These are phyloP conservation scores for Drosophila colorata DNA, from an alignment of 2,888 invertebrate species.

Conservation along the genomic window DNA sequence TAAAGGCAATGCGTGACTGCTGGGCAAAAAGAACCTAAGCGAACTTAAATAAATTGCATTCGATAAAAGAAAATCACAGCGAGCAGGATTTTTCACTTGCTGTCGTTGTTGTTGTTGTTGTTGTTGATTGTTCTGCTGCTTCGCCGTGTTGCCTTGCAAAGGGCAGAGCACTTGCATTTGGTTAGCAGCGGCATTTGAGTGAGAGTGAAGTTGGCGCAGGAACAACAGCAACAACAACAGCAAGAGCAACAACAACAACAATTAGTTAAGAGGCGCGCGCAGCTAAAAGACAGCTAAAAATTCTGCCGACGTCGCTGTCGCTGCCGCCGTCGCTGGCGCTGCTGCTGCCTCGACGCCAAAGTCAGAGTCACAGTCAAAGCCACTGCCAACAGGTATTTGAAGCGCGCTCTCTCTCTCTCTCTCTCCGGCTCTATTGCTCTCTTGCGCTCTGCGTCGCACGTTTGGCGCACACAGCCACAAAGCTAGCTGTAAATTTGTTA, in stretches of 20 bases:
- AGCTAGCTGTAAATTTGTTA: conserved; percentile 85
- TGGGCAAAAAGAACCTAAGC: not conserved
- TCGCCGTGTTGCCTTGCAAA: conserved; percentile 31
- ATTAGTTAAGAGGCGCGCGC: conserved; percentile 53
- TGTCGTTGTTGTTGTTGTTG: conserved; percentile 3
- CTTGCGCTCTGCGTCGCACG: conserved; percentile 24
- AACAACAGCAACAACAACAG: conserved; percentile 47
- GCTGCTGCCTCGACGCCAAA: conserved; percentile 50
- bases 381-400: conserved; percentile 73
- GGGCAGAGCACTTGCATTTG: conserved; percentile 75
- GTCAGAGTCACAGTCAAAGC: conserved; percentile 83
- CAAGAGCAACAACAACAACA: conserved; percentile 29
- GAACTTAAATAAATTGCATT: not conserved
- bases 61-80: conserved; percentile 24
- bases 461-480: conserved; percentile 72
- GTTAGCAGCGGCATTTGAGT: conserved; percentile 75
- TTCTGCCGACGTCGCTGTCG: conserved; percentile 7
- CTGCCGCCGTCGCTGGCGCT: conserved; percentile 7
- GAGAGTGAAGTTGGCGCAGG: conserved; percentile 77
- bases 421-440: conserved; percentile 12
- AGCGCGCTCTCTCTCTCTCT: conserved; percentile 17
- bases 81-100: conserved; percentile 31
- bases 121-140: no score
- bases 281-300: conserved; percentile 22
- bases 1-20: not conserved